These are phyloP conservation scores for Crotophaga sulcirostris DNA, from an alignment of 2,113 vertebrate species.

Conservation along the genomic window DNA sequence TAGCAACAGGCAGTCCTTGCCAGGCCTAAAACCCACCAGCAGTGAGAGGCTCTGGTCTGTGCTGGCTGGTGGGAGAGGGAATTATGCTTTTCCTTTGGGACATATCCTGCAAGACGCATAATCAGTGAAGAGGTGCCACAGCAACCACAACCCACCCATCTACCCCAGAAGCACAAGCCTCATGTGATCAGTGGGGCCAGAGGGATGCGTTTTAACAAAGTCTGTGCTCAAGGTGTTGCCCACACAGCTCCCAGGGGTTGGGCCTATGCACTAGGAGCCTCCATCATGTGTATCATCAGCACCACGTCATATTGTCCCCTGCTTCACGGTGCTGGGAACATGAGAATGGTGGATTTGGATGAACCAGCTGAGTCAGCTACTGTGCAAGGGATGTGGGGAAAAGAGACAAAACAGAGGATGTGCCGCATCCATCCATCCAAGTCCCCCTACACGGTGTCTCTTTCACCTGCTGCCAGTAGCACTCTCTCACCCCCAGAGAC, in stretches of 20 bases:
- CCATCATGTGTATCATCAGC: rapidly evolving
- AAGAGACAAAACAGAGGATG: not conserved
- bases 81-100: not conserved
- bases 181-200: rapidly evolving
- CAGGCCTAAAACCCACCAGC: not conserved
- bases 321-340: not conserved
- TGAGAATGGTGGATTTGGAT: not conserved
- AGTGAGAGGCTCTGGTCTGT: rapidly evolving
- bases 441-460: rapidly evolving
- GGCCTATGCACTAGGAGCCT: not conserved
- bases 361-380: not conserved
- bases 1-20: not conserved
- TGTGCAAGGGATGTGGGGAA: not conserved
- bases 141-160: rapidly evolving
- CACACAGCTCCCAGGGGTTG: rapidly evolving
- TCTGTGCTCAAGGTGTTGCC: rapidly evolving
- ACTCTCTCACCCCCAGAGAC: not conserved
- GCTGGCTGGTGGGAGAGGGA: not conserved
- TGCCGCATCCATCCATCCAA: not conserved
- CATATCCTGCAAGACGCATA: not conserved
- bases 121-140: not conserved
- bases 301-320: not conserved
- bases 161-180: not conserved
- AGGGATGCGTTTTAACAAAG: not conserved
- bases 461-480: not conserved